These are phyloP conservation scores for Lasiurus borealis DNA, from an alignment of 2,113 vertebrate species.

Conservation along the genomic window DNA sequence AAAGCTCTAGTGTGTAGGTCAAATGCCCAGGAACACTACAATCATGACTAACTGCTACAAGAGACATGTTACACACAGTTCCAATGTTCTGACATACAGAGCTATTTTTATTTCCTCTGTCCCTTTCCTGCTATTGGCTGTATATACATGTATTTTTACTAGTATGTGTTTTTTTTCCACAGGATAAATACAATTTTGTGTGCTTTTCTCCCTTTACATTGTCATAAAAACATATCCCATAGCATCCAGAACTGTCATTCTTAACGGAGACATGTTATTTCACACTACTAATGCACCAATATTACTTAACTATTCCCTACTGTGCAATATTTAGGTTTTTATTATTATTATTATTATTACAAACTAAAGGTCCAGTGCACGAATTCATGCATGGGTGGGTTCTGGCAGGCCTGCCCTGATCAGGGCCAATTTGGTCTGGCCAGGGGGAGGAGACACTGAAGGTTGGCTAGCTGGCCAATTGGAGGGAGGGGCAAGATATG, in stretches of 20 bases:
- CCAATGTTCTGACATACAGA: neutral
- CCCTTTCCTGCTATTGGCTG: neutral
- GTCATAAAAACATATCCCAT: neutral
- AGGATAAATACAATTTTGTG: constrained; percentile 4
- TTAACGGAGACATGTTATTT: constrained; percentile 34
- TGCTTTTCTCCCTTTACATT: constrained; percentile 5
- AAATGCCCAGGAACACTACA: neutral
- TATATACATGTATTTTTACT: constrained; percentile 20
- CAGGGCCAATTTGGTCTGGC: too few species aligned
- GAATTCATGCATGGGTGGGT: too few species aligned
- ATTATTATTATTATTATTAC: constrained; percentile 14
- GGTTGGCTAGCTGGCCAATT: too few species aligned
- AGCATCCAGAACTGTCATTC: neutral
- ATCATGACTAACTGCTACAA: neutral
- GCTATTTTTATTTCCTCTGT: constrained; percentile 49
- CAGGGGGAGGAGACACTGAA: too few species aligned
- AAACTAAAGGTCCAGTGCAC: neutral
- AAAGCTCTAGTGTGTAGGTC: neutral
- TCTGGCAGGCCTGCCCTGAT: too few species aligned
- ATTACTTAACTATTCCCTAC: neutral
- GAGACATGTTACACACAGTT: neutral
- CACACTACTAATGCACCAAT: neutral
- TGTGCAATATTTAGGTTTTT: constrained; percentile 8
- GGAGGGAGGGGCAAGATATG: too few species aligned
- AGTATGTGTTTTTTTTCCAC: neutral